Conservation (phyloP, 2,797 vertebrate species). For the Clarias laeviceps region DNA sequence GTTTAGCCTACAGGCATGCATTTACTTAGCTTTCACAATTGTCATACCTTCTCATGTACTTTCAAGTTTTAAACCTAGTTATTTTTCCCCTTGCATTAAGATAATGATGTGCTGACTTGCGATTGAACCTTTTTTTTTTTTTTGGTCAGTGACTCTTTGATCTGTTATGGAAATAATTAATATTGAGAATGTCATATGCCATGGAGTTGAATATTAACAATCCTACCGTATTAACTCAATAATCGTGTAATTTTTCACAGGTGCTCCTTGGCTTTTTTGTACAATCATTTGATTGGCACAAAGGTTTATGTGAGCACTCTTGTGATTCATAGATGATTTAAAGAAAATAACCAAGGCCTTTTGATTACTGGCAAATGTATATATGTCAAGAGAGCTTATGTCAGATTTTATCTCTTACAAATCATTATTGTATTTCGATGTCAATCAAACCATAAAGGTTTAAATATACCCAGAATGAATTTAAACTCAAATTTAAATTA, state of each 20-base stretch:
- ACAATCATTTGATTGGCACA: neutral
- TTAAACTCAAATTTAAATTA: neutral
- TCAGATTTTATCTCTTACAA: neutral
- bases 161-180: slow-evolving; percentile 15
- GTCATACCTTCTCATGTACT: neutral
- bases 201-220: neutral
- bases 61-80: neutral
- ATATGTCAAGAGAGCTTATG: neutral
- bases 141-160: slow-evolving; percentile 7
- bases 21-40: slow-evolving; percentile 3
- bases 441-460: neutral
- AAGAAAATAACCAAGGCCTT: neutral
- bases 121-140: neutral
- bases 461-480: neutral
- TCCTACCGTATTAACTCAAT: neutral
- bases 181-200: neutral
- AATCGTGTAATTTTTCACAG: neutral
- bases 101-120: slow-evolving; percentile 8
- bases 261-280: neutral
- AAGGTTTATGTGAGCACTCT: neutral
- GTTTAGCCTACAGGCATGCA: slow-evolving; percentile 5
- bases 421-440: neutral
- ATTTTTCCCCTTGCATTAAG: neutral
- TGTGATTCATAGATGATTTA: neutral
- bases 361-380: neutral